Evolutionary conservation across 2,797 vertebrate genomes (phyloP), one percentile per base, ranked within the genome.

Genomic region (Gambusia yucatana): DNA sequence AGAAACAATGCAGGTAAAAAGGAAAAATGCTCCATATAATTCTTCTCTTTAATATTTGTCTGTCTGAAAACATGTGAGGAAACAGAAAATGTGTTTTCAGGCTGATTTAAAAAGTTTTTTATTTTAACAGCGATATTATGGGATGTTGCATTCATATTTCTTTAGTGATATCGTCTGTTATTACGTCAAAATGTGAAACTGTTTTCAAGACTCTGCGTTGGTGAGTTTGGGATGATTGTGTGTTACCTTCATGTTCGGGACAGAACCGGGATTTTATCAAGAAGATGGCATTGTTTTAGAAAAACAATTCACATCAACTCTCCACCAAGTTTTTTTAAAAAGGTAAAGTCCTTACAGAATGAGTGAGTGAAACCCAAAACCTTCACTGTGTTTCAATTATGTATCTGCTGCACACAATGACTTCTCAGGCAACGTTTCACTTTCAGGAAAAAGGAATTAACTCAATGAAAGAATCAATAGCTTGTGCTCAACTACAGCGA

Each of bases 381-480:
- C 73, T 41, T 75, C 72, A 52, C 76, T 89, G 75, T 16, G 73
- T 89, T 94, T 91, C 81, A 92, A 93, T 94, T 88, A 92, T 92
- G 93, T 85, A 86, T 83, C 72, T 77, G 79, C 52, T n/a, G 82
- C 81, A 79, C 86, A 90, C 88, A 93, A 88, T 91, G 88, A 79
- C 63, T 84, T 91, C 77, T 85, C 76, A 0, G 79, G 63, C 88
- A 80, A 82, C 43, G 63, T 73, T 87, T 87, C 73, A 25, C 84
- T 89, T 92, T 93, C 82, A 82, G 87, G 87, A 83, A 79, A 84
- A 91, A 87, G 78, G 80, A 91, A 92, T 94, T 92, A 92, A 79
- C 82, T 75, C 84, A 88, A 82, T 89, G 83, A 93, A 92, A 89
- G 87, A 90, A 91, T 90, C 78, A 83, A 86, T 87, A 73, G 86